Conservation (phyloP, 2,888 invertebrate genomes). For the Campaea margaritaria region DNA sequence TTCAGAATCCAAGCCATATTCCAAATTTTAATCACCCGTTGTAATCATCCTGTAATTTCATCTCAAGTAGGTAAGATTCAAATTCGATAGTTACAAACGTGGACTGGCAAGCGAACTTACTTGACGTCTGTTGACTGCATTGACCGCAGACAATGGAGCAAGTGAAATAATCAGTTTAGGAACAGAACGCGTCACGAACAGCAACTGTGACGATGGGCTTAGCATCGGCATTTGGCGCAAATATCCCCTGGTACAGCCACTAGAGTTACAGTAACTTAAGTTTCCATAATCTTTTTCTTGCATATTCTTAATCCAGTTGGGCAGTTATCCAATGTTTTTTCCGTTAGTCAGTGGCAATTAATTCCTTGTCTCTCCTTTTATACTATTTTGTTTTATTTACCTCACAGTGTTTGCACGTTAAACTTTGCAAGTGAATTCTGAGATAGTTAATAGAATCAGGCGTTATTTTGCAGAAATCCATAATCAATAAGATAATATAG, state of each 20-base stretch:
- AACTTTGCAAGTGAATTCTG: too few relatives aligned
- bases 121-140: constrained; percentile 1
- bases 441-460: too few relatives aligned
- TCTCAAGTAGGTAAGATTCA: background rate
- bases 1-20: too few relatives aligned
- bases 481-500: too few relatives aligned
- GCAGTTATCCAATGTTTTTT: too few relatives aligned
- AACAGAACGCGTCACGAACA: constrained; percentile 24
- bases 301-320: too few relatives aligned
- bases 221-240: constrained; percentile 41
- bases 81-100: background rate
- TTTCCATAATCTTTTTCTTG: too few relatives aligned
- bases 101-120: constrained; percentile 1
- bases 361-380: too few relatives aligned
- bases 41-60: too few relatives aligned
- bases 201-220: constrained; percentile 37
- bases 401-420: too few relatives aligned
- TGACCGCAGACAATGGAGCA: constrained; percentile 15
- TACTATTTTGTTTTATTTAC: background rate
- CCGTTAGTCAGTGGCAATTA: background rate
- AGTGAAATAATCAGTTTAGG: constrained; percentile 30
- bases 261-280: constrained; percentile 4
- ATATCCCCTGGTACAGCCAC: constrained; percentile 6
- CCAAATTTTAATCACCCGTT: too few relatives aligned
- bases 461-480: too few relatives aligned